Evolutionary conservation across 2,113 vertebrate genomes (phyloP), one percentile per base, ranked within the genome.

Genomic region (Anser cygnoides): DNA sequence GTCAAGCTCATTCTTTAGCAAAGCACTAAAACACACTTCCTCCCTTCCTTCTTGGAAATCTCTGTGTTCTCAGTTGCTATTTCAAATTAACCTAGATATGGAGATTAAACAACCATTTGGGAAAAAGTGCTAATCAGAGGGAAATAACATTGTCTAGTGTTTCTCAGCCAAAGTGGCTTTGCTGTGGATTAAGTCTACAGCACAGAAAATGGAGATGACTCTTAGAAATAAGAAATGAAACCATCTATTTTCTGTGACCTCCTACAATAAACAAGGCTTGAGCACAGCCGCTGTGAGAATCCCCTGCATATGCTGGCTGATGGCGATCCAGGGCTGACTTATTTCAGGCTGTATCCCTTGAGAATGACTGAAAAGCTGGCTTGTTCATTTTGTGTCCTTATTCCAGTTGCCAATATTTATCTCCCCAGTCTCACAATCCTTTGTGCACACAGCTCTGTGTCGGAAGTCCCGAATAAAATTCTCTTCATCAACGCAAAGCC

Each of bases 41-140:
- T 81, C 62, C 55, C 70, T 83, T 73, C 70, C 44, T 92, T 94
- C 76, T 67, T 89, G 31, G 80, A 96, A 89, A 63, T 77, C 26
- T 86, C 54, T 49, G 54, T 59, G 75, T 78, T 77, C 78, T 92
- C 85, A 95, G 68, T 93, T 93, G 80, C 70, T 65, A 83, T 87
- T 96, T 95, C 84, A 97, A 97, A 95, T 92, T 81, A 96, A 91
- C 91, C 92, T 58, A 94, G 91, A 93, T 88, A 86, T 70, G 76
- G 63, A 96, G 87, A 94, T 95, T 93, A 92, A 93, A 91, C 46
- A 90, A 93, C 46, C 88, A 59, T 93, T 94, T 95, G 94, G 89
- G 92, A 13, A 59, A 72, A 91, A 86, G 70, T 65, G 82, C 65
- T 93, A 93, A 95, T 96, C 90, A 94, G 63, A 68, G 59, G 52